Conservation (phyloP, 2,797 vertebrate species). For the Artibeus jamaicensis region DNA sequence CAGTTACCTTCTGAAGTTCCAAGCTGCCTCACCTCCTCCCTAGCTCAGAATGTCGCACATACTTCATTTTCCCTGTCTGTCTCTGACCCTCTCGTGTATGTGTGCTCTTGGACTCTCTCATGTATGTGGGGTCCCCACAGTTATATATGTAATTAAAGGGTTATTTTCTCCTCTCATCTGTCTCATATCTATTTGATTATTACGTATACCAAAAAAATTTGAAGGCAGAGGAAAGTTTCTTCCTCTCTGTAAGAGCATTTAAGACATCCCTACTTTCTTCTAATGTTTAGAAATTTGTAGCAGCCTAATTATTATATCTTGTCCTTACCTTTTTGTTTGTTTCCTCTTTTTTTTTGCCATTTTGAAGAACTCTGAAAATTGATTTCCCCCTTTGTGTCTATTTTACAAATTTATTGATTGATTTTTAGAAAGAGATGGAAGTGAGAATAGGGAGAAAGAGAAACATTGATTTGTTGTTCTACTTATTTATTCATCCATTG, state of each 20-base stretch:
- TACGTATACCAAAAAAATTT: background rate
- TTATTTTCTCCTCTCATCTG: background rate
- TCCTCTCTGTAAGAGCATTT: background rate
- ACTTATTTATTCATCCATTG: background rate
- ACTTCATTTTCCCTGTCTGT: background rate
- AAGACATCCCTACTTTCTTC: background rate
- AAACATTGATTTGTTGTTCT: background rate
- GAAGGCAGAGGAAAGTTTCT: background rate
- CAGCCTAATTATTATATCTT: background rate
- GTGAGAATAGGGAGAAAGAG: background rate
- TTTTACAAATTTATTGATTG: background rate
- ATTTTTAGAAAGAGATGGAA: background rate
- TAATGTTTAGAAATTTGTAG: background rate
- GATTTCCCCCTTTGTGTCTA: background rate
- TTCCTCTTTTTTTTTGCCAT: background rate
- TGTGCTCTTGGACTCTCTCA: background rate
- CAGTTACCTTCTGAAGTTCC: background rate
- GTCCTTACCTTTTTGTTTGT: background rate
- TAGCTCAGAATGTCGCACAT: background rate
- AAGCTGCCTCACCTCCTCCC: background rate
- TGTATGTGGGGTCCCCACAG: background rate
- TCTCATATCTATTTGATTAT: background rate
- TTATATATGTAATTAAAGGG: background rate
- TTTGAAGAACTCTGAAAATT: background rate
- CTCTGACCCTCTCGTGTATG: background rate